Evolutionary conservation across 2,888 invertebrate genomes (phyloP), one percentile per base, ranked within the genome.

Genomic region (Drosophila eohydei): DNA sequence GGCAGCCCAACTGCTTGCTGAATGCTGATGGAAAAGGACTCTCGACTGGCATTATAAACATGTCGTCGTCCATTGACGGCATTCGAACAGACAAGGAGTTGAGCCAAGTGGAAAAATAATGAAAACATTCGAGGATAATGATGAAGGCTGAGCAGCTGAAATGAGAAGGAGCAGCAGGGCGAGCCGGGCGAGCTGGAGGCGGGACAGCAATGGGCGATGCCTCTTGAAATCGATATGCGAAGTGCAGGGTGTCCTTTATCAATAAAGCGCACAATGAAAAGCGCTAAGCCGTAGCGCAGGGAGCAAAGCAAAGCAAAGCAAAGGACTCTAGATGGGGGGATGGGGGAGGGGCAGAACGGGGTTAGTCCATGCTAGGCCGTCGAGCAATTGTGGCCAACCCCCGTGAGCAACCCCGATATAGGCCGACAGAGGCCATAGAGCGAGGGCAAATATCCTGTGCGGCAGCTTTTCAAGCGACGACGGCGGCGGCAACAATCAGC

Each of bases 31-130:
- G 51, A 57, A 66, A 67, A 55, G 56, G 59, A 71, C 71, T 66
- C 74, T 75, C 75, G 55, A 75, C 62, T 65, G 56, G 70, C 71
- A 74, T 80, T 74, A 67, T 64, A 74, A 80, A 80, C 78, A 80
- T 79, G 81, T 74, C 80, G 73, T 71, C 82, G 63, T 69, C 85
- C 90, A 82, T 90, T 87, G 90, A 85, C 86, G 91, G 89, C 90
- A 91, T 90, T 91, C 86, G 82, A 91, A 91, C 87, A 89, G 91
- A 91, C 91, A 91, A 90, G 91, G 84, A 90, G 88, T 90, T 90
- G 91, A 91, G 81, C 91, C 91, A 89, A 90, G 91, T 91, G 91
- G 91, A 90, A 91, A 91, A 91, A 91, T 91, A 91, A 91, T 91
- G 91, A 91, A 91, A 91, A 91, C 91, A 91, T 89, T 91, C 83